phyloP scores from a whole-genome alignment of 2,888 invertebrate genomes.

The Minunthozetes semirufus region DNA sequence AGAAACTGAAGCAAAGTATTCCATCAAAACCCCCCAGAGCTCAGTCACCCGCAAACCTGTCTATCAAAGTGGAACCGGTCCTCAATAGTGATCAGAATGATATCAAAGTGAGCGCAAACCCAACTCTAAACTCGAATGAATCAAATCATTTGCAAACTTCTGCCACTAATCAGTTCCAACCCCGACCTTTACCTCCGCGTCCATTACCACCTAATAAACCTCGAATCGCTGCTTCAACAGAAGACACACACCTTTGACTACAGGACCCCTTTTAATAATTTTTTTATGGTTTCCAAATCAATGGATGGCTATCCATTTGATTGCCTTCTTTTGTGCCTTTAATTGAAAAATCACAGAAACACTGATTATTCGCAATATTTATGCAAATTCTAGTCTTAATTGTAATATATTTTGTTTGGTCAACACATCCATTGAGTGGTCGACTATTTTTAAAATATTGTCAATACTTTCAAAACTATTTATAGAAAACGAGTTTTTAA shows the following conservation, averaged over 20 bases:
- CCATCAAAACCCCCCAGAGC: conserved; percentile 26
- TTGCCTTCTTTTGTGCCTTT: not conserved
- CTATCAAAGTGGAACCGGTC: not conserved
- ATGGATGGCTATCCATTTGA: not conserved
- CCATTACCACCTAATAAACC: conserved; percentile 27
- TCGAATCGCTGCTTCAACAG: not conserved
- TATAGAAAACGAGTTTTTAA: not conserved
- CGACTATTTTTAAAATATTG: not conserved
- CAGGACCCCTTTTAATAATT: too few species aligned
- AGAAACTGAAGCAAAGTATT: not conserved
- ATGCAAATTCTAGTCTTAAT: not conserved
- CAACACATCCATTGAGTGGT: not conserved
- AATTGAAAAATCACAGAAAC: not conserved
- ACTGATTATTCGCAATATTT: not conserved
- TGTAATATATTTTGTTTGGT: not conserved
- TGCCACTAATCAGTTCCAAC: too few species aligned
- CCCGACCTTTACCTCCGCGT: too few species aligned
- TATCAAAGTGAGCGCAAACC: not conserved
- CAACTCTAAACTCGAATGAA: not conserved
- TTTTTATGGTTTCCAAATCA: too few species aligned
- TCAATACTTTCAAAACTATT: not conserved
- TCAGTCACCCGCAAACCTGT: not conserved
- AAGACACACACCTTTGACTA: conserved; percentile 16
- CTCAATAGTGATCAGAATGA: not conserved
- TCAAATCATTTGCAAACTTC: not conserved